A percentile compares a stretch with the other conserved stretches of the same genome.
These are phyloP conservation scores for Lutjanus argentimaculatus DNA, from an alignment of 2,797 vertebrate genomes.

Conservation along the genomic window DNA sequence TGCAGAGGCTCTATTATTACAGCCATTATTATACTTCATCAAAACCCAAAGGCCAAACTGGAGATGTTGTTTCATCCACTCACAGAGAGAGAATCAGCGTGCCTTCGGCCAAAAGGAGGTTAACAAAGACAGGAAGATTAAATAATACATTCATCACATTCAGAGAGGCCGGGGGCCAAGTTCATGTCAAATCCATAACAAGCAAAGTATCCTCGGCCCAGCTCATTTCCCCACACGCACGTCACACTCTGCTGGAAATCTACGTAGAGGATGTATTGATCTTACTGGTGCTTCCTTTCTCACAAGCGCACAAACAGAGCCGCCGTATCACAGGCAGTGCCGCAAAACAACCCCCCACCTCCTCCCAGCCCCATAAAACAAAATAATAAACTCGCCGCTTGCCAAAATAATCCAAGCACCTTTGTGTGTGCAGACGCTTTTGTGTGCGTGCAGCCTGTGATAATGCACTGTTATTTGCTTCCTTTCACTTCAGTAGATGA, in stretches of 20 bases:
- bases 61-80: constrained; percentile 88
- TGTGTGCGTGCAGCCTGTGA: constrained; percentile 65
- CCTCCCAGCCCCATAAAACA: constrained; percentile 82
- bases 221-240: constrained; percentile 92
- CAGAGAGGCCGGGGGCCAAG: constrained; percentile 92
- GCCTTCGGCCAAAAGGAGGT: constrained; percentile 89
- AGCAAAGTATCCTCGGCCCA: constrained; percentile 92
- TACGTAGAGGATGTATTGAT: constrained; percentile 97
- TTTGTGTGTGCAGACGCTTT: constrained; percentile 75
- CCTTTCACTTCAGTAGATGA: constrained; percentile 69
- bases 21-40: constrained; percentile 91
- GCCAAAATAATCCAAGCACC: constrained; percentile 81
- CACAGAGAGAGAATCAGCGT: constrained; percentile 85
- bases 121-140: constrained; percentile 99
- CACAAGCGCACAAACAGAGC: constrained; percentile 91
- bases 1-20: constrained; percentile 88
- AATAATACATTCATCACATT: constrained; percentile 99
- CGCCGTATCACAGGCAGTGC: constrained; percentile 78
- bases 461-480: constrained; percentile 76
- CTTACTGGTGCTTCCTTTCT: constrained; percentile 97
- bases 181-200: constrained; percentile 98
- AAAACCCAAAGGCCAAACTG: constrained; percentile 82
- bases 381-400: constrained; percentile 86
- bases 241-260: constrained; percentile 95
- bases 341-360: constrained; percentile 79